Evolutionary conservation across 2,888 invertebrate genomes (phyloP), one percentile per base, ranked within the genome.

Genomic region (Agrochola macilenta): DNA sequence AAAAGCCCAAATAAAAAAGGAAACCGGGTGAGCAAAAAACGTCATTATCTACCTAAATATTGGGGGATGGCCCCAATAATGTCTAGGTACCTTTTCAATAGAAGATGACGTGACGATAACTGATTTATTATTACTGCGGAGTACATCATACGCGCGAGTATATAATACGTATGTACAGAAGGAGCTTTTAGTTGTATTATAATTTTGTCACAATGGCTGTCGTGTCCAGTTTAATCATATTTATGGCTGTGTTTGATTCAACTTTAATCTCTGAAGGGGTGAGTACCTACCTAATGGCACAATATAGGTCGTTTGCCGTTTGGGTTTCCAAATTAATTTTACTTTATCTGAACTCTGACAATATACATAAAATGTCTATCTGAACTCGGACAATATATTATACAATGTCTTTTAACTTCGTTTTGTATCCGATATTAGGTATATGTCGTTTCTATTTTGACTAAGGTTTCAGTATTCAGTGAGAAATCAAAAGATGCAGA

Each of bases 171-270:
- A 52, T 20, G 23, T 52, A 65, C 23, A n/a, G 11, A 23, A 23
- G 49, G 23, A n/a, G 58, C 2, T 2, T 4, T 68, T 39, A 80
- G 75, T 71, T 74, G 35, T 9, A 46, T 14, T 58, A n/a, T 52
- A 46, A 68, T 54, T 54, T 70, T 17, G 26, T 57, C 17, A 63
- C 46, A 68, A 82, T 82, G 83, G 49, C 46, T 43, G 57, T 69
- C n/a, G 52, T 49, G 30, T 26, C 57, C 5, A 26, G n/a, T 68
- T 74, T 68, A 5, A 2, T 78, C n/a, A 12, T 78, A 12, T 46
- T 65, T 46, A 49, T 78, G 35, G 12, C 11, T 23, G 74, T 14
- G 35, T 73, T 78, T 74, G n/a, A 17, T 60, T 68, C 57, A 5
- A 69, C 3, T 14, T 61, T 39, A 11, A 54, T 66, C 2, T 79